These are phyloP conservation scores for Chrysocyon brachyurus DNA, from an alignment of 2,797 vertebrate genomes.

Conservation along the genomic window DNA sequence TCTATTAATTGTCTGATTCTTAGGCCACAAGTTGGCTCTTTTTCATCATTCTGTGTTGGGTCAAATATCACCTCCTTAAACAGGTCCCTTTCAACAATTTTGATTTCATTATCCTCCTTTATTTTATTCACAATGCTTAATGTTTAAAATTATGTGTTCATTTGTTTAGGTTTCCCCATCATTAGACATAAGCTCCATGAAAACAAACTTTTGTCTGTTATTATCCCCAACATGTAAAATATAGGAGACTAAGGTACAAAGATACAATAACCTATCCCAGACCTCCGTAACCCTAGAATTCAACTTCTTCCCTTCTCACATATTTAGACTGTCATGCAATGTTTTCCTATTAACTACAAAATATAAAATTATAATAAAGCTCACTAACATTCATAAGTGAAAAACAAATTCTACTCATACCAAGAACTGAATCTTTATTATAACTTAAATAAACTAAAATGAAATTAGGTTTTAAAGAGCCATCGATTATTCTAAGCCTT, in stretches of 20 bases:
- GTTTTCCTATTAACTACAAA: conserved; percentile 30
- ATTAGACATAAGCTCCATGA: neutral
- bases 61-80: conserved; percentile 31
- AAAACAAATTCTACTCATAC: conserved; percentile 62
- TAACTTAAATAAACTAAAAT: conserved; percentile 39
- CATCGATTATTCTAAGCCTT: conserved; percentile 21
- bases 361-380: conserved; percentile 45
- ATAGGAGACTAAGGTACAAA: neutral
- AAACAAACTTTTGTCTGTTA: neutral
- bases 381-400: conserved; percentile 31
- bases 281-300: neutral
- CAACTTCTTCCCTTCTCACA: neutral
- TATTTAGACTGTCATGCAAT: conserved; percentile 20
- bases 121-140: neutral
- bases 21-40: neutral
- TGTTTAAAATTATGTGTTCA: conserved; percentile 36
- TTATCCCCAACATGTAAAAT: neutral
- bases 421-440: neutral
- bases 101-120: neutral
- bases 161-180: conserved; percentile 65
- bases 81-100: neutral
- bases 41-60: neutral
- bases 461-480: conserved; percentile 55
- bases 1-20: neutral
- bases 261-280: neutral